A percentile compares a stretch with the other conserved stretches of the same genome.
Conservation (phyloP, 2,888 invertebrate species). For the Drosophila aldrichi region DNA sequence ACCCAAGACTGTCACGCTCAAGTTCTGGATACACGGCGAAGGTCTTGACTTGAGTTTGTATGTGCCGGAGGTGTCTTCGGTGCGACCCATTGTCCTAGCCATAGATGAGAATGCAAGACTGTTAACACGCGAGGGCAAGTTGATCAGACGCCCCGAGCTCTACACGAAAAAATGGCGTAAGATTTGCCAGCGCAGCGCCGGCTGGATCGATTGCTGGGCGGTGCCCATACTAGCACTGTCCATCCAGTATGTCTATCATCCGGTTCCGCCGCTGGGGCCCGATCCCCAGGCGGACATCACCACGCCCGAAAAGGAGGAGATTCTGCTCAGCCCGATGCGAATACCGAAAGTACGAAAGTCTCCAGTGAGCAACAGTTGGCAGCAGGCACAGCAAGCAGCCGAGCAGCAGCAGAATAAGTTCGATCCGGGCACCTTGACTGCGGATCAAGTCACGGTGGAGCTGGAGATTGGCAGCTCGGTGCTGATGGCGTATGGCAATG, state of each 20-base stretch:
- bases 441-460: conserved; percentile 96
- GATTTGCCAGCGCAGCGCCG: conserved; percentile 89
- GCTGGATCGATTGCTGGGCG: conserved; percentile 99
- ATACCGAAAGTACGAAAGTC: conserved; percentile 92
- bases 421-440: conserved; percentile 93
- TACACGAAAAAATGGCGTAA: conserved; percentile 91
- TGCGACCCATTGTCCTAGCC: conserved; percentile 92
- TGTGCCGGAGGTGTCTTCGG: conserved; percentile 96
- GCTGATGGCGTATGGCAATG: conserved; percentile 95
- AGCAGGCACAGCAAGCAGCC: conserved; percentile 85
- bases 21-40: conserved; percentile 98
- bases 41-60: conserved; percentile 95
- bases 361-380: conserved; percentile 89
- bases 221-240: conserved; percentile 97
- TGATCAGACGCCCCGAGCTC: conserved; percentile 86
- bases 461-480: conserved; percentile 98
- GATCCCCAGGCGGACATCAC: conserved; percentile 96
- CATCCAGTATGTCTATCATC: conserved; percentile 96
- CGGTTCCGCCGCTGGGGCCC: conserved; percentile 94
- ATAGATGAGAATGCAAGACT: conserved; percentile 95
- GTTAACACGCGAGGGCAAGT: conserved; percentile 90
- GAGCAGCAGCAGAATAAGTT: conserved; percentile 89
- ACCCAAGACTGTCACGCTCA: conserved; percentile 94
- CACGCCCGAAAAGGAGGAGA: conserved; percentile 97
- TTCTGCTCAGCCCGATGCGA: conserved; percentile 95